Evolutionary conservation across 2,797 vertebrate genomes (phyloP), one percentile per base, ranked within the genome.

Genomic region (Semaprochilodus insignis): DNA sequence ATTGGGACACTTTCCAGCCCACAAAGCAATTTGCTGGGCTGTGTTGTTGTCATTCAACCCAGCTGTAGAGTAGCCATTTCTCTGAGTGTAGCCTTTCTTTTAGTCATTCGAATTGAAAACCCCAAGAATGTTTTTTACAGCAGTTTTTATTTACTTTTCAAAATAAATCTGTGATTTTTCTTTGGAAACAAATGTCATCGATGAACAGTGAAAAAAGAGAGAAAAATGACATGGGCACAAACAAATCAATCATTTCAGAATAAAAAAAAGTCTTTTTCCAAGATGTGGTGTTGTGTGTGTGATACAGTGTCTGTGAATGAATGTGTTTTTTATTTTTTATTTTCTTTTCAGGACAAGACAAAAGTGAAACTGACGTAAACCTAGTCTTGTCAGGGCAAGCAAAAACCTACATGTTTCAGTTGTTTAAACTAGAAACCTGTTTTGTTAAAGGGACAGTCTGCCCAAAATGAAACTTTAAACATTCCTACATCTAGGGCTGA

Each of bases 211-310:
- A 89, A 90, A 89, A 90, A 8, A 31, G 62, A 88, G 87, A 87
- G 73, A 77, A 87, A 87, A 75, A 71, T 73, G 52, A 81, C 78
- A 88, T 86, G 83, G 87, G 90, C 90, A 93, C 88, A 91, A 89
- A 91, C 34, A 88, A 90, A 85, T 85, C 74, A 90, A 87, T 93
- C 92, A 93, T 94, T 93, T 94, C 90, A 91, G 89, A 94, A 94
- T 94, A 94, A 95, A 90, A 92, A 78, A 34, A 65, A 59, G 17
- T 15, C 1, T 90, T 90, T 91, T 94, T 91, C 90, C 93, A 91
- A 89, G 91, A 91, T 73, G 67, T 78, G 82, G 80, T 44, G 23
- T 77, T 85, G 63, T 76, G 40, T 71, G 51, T 72, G 67, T 72
- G 55, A 31, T 34, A 44, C 44, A 36, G 14, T 60, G 21, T 75